Base-by-base conservation (phyloP, 37 sponge, comb jelly and placozoan genomes). In the Geodia barretti region DNA sequence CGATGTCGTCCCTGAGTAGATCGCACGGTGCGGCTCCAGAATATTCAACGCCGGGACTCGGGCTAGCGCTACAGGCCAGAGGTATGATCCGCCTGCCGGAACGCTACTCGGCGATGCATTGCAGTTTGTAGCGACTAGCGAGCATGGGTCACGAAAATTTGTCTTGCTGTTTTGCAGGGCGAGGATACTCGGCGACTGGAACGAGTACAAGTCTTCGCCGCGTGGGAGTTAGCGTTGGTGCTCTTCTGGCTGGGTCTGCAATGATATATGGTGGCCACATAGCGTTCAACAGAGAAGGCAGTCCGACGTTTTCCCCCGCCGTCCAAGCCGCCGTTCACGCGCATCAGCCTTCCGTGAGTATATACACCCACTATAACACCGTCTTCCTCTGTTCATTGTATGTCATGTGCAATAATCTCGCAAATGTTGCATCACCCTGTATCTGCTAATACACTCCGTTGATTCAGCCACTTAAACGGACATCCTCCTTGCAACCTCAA, bases 331-430 rank as follows among this genome's bases (percentile, higher is more conserved):
- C 76, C 4, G 4, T 62, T 4, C 17, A 20, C 9, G n/a, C 36
- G 2, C 76, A 54, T 14, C 76, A 75, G 25, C 76, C 76, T 21
- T 75, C 76, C 3, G 76, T 75, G 25, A 75, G 76, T n/a, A n/a
- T n/a, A n/a, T n/a, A n/a, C n/a, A n/a, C n/a, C n/a, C n/a, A n/a
- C n/a, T n/a, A n/a, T n/a, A n/a, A n/a, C n/a, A n/a, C n/a, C n/a
- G n/a, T n/a, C n/a, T n/a, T n/a, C n/a, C n/a, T n/a, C n/a, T n/a
- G n/a, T n/a, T n/a, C n/a, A n/a, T n/a, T n/a, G n/a, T n/a, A n/a
- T n/a, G n/a, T n/a, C n/a, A n/a, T n/a, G n/a, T n/a, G n/a, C n/a
- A n/a, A n/a, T n/a, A n/a, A n/a, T n/a, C n/a, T n/a, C n/a, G n/a
- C n/a, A 38, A 29, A 37, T 71, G 68, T 26, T 58, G 60, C 60